phyloP scores from a whole-genome alignment of 2,888 invertebrate species.

The Uropetala carovei region DNA sequence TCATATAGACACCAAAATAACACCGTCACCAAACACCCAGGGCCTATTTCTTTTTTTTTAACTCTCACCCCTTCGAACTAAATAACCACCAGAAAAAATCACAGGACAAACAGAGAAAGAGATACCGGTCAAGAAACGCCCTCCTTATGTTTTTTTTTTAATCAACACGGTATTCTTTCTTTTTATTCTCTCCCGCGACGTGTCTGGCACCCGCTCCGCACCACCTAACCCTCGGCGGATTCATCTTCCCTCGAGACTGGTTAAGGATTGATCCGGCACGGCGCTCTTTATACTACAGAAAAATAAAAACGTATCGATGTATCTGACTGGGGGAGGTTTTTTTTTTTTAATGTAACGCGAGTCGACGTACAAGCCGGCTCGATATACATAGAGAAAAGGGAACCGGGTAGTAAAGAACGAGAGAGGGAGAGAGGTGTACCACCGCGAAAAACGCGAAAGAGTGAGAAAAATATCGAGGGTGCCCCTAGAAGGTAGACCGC shows the following conservation, averaged over 20 bases:
- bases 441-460: not conserved
- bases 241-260: not conserved
- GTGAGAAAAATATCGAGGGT: not conserved
- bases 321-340: not conserved
- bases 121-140: not conserved
- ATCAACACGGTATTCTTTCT: too few relatives aligned
- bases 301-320: not conserved
- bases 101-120: not conserved
- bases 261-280: not conserved
- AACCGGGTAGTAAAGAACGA: not conserved
- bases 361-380: not conserved
- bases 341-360: not conserved
- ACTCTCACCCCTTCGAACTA: not conserved
- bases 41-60: too few relatives aligned
- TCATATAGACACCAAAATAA: not conserved
- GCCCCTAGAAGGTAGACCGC: slow-evolving; percentile 18
- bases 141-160: not conserved
- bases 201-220: not conserved
- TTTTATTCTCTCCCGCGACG: too few relatives aligned
- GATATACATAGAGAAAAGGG: not conserved
- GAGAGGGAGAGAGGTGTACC: not conserved
- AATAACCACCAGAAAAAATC: not conserved
- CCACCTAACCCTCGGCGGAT: not conserved
- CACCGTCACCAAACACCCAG: not conserved
- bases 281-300: not conserved